phyloP scores from a whole-genome alignment of 2,797 vertebrate genomes.

The Brotogeris chrysoptera region DNA sequence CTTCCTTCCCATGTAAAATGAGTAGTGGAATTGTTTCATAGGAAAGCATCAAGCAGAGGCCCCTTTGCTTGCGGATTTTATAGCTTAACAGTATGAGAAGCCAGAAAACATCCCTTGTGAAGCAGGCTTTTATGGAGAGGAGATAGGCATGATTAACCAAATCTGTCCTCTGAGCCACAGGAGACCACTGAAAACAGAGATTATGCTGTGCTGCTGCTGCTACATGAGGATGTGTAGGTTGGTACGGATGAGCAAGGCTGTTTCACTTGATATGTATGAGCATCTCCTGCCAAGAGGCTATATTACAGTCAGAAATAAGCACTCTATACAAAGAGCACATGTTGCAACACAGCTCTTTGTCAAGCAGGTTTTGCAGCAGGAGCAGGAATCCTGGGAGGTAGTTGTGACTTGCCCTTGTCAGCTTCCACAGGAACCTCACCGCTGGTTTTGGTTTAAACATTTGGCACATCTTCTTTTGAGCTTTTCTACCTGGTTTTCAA shows the following conservation, averaged over 20 bases:
- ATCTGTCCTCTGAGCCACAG: neutral
- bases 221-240: neutral
- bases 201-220: neutral
- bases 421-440: neutral
- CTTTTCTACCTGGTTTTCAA: neutral
- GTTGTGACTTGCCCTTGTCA: neutral
- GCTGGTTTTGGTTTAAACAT: neutral
- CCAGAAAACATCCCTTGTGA: neutral
- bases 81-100: neutral
- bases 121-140: neutral
- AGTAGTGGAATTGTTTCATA: neutral
- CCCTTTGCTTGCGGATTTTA: neutral
- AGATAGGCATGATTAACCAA: neutral
- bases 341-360: neutral
- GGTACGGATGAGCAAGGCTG: neutral
- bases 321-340: neutral
- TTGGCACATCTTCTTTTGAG: neutral
- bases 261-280: neutral
- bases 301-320: slow-evolving; percentile 17
- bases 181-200: neutral
- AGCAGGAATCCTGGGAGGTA: neutral
- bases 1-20: neutral
- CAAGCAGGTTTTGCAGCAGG: slow-evolving; percentile 1
- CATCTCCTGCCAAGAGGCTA: slow-evolving; percentile 13
- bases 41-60: neutral